These are phyloP conservation scores for Stercorarius parasiticus DNA, from an alignment of 2,113 vertebrate genomes.

Conservation along the genomic window DNA sequence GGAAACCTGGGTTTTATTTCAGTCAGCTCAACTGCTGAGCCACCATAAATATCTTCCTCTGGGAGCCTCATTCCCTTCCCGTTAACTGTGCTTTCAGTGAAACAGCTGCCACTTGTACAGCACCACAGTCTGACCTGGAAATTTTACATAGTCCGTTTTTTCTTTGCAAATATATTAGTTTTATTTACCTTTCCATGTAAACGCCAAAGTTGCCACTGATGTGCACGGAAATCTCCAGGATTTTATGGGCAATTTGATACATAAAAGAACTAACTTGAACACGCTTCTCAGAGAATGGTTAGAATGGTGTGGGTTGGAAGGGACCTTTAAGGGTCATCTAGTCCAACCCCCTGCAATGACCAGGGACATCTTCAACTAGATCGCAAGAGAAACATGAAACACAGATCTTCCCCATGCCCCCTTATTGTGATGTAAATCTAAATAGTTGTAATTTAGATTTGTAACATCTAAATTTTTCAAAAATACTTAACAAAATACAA, in stretches of 20 bases:
- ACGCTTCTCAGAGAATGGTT: neutral
- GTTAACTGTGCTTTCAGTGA: neutral
- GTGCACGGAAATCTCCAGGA: neutral
- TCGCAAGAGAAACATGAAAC: neutral
- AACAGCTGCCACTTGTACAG: neutral
- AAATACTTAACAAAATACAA: neutral
- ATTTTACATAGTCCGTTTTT: neutral
- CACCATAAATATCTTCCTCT: neutral
- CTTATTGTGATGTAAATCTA: neutral
- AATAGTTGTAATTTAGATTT: neutral
- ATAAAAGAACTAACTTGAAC: neutral
- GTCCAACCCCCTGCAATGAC: neutral
- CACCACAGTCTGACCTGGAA: neutral
- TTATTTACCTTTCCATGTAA: neutral
- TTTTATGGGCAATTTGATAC: neutral
- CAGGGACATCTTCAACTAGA: neutral
- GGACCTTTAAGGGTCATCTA: neutral
- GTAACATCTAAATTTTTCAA: neutral
- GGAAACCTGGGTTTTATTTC: neutral
- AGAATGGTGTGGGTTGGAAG: neutral
- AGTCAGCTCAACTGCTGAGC: neutral
- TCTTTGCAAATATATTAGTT: neutral
- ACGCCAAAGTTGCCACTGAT: neutral
- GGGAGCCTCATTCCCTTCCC: neutral
- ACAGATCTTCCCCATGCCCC: neutral